A percentile compares a stretch with the other conserved stretches of the same genome.
Evolutionary conservation across 2,888 invertebrate species (phyloP).

Genomic region (Brachypalpus laphriformis): DNA sequence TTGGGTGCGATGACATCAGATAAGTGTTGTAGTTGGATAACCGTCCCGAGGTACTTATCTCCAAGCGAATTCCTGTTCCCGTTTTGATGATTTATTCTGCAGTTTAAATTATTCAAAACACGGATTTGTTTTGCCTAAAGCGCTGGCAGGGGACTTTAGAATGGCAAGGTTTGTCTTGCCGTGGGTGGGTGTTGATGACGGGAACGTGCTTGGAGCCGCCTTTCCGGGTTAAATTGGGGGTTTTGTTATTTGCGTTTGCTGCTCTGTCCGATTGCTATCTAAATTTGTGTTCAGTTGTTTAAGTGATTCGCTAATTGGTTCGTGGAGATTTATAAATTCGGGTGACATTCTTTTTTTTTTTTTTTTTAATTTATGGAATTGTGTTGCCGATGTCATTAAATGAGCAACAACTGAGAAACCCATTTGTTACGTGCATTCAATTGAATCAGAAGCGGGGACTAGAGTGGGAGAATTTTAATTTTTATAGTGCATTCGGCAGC

Average conservation of each 20-base stretch:
- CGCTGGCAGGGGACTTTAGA: background rate
- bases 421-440: background rate
- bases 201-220: constrained; percentile 7
- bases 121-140: constrained; percentile 16
- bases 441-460: background rate
- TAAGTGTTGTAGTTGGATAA: constrained; percentile 19
- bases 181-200: constrained; percentile 1
- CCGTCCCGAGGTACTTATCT: constrained; percentile 7
- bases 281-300: constrained; percentile 4
- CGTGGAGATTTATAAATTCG: background rate
- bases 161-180: background rate
- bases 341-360: background rate
- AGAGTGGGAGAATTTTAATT: background rate
- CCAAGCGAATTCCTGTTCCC: constrained; percentile 35
- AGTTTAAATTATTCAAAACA: constrained; percentile 57
- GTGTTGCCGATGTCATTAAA: background rate
- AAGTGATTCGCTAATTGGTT: constrained; percentile 34
- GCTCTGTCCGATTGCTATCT: constrained; percentile 1
- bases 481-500: background rate
- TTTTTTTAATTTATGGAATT: background rate
- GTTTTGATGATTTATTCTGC: constrained; percentile 56
- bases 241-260: background rate
- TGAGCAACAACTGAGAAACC: background rate
- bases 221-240: constrained; percentile 4
- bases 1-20: constrained; percentile 47